Base-by-base conservation (phyloP, 1,140 invertebrate species). In the Myzus persicae region DNA sequence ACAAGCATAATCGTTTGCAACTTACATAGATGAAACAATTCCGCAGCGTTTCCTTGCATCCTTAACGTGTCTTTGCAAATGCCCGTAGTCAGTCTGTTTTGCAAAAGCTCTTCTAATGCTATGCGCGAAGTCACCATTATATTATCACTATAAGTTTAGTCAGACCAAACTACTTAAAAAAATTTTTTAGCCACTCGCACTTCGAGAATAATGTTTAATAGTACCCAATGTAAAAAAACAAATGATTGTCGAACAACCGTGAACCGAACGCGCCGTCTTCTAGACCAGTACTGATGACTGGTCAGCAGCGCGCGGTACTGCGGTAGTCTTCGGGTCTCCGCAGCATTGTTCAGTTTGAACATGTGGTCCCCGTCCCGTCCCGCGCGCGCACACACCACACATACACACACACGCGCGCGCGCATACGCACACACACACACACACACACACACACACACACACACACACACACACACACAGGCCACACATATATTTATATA, bases 311-410 rank as follows among this genome's bases (percentile, higher is more conserved):
- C 91, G 81, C 76, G 6, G 91, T 54, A 84, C 81, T 84, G 81
- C 76, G 14, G 91, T 54, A 84, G 91, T 84, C 90, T 46, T 82
- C 67, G 67, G 67, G n/a, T 48, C 67, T 59, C 31, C 90, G 54
- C 54, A 42, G 90, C 44, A 81, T 92, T 92, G 42, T 92, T 93
- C 91, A 22, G 46, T 85, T 82, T 81, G 44, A 84, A 84, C 91
- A 93, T 93, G 81, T 82, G 91, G 91, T 93, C n/a, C 59, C 59
- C 91, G n/a, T 51, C 81, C 59, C 90, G 81, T 91, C 67, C 90
- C 59, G 76, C 67, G 44, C 59, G 90, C 48, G 31, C 42, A 6
- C 38, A 31, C 42, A 59, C n/a, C 1, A 11, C 20, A 81, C 31
- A 48, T 67, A 82, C 26, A 31, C 38, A 42, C 54, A 42, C 36